These are phyloP conservation scores for Sarcophaga bullata DNA, from an alignment of 1,140 invertebrate species.

Conservation along the genomic window DNA sequence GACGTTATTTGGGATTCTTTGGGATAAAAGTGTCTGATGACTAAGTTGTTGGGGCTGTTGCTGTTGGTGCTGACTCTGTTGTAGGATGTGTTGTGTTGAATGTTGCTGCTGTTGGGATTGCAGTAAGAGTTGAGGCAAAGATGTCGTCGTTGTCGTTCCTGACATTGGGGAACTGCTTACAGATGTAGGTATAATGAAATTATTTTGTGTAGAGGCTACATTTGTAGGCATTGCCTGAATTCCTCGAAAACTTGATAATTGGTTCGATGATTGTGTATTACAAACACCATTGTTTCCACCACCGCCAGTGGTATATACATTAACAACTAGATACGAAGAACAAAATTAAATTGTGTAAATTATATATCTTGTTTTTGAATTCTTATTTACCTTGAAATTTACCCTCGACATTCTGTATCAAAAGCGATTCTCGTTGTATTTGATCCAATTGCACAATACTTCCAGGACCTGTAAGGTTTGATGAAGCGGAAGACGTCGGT, in stretches of 20 bases:
- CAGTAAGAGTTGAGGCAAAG: background rate
- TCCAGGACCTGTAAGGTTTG: background rate
- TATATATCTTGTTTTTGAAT: background rate
- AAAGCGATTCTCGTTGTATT: slow-evolving; percentile 46
- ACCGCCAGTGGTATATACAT: slow-evolving; percentile 42
- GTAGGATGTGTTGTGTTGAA: background rate
- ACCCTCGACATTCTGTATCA: slow-evolving; percentile 57
- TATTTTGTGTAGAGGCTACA: slow-evolving; percentile 22
- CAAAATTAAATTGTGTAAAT: background rate
- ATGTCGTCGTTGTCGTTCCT: slow-evolving; percentile 9
- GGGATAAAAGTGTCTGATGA: slow-evolving; percentile 9
- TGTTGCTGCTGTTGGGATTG: slow-evolving; percentile 30
- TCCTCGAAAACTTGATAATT: slow-evolving; percentile 28
- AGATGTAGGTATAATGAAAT: slow-evolving; percentile 10
- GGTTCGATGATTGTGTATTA: slow-evolving; percentile 24
- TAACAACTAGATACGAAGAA: slow-evolving; percentile 43
- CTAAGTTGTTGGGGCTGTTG: slow-evolving; percentile 34
- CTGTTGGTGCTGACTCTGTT: slow-evolving; percentile 18
- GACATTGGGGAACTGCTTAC: background rate
- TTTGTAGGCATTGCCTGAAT: slow-evolving; percentile 42
- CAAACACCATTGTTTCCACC: background rate
- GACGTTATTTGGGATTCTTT: slow-evolving; percentile 32
- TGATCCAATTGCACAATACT: slow-evolving; percentile 45
- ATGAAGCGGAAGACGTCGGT: background rate
- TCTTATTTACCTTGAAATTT: slow-evolving; percentile 53